Conservation (phyloP, 2,797 vertebrate species). For the Pseudomugil tenellus region DNA sequence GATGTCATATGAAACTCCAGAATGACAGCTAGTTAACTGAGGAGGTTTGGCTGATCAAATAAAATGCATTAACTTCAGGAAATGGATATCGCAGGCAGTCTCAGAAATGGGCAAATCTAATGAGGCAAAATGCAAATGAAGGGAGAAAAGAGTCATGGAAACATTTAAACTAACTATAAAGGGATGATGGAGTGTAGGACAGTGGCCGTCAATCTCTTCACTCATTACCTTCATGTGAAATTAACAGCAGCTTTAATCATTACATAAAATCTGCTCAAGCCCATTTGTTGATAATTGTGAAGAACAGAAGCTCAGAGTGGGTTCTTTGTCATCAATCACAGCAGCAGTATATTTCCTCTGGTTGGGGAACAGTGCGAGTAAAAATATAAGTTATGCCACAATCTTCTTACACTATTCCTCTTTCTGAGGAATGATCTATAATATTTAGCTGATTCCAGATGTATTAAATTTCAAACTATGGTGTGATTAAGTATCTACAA, state of each 20-base stretch:
- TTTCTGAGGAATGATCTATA: constrained; percentile 73
- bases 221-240: constrained; percentile 84
- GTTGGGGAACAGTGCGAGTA: constrained; percentile 63
- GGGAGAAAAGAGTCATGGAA: constrained; percentile 75
- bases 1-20: constrained; percentile 73
- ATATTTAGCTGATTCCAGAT: constrained; percentile 79
- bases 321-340: constrained; percentile 78
- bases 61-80: constrained; percentile 81
- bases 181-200: constrained; percentile 78
- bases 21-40: constrained; percentile 76
- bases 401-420: constrained; percentile 65
- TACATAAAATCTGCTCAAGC: constrained; percentile 79
- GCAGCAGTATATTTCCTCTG: constrained; percentile 67
- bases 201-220: constrained; percentile 82
- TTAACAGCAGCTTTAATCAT: constrained; percentile 83
- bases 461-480: constrained; percentile 76
- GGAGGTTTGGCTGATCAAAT: constrained; percentile 79
- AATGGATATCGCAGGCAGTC: constrained; percentile 68
- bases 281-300: constrained; percentile 81
- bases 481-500: constrained; percentile 74
- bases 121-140: constrained; percentile 84
- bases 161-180: constrained; percentile 83
- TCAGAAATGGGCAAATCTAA: constrained; percentile 80
- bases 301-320: constrained; percentile 71
- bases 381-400: constrained; percentile 74